Evolutionary conservation across 2,113 vertebrate species (phyloP), one percentile per base, ranked within the genome.

Genomic region (Edolisoma coerulescens): DNA sequence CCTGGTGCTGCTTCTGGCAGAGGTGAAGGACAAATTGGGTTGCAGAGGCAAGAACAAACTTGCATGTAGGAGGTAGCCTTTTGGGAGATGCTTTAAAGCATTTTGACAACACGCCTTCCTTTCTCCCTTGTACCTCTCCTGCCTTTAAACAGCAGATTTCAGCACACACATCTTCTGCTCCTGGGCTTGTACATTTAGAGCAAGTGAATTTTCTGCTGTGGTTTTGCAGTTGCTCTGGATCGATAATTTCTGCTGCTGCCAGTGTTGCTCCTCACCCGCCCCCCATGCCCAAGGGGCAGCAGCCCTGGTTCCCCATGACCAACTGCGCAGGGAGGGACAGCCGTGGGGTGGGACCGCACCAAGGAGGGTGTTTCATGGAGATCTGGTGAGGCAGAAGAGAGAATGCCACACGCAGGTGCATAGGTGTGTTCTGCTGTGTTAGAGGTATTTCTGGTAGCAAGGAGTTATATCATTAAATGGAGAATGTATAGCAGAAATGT

Each of bases 241-340:
- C 1, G 0, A 9, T 37, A 50, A 52, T 42, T 61, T 26, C 64
- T 84, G 32, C n/a, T 57, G 56, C 54, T 37, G 9, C 28, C 42
- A 50, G 13, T 0, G 1, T 42, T 92, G 41, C 16, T 68, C 12
- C 54, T 41, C 0, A 9, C 11, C 17, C 11, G 24, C 44, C 4
- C 2, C 0, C 20, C 0, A 2, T 12, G 14, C n/a, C 18, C 30
- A 26, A 47, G 35, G 22, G 26, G 13, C 28, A 87, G 33, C 39
- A 73, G 16, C 14, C 30, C 26, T 42, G 35, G 26, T 33, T 82
- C 16, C 17, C 60, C 6, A 5, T 0, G 3, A 67, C 32, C 22
- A 57, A 3, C 23, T 44, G 30, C 3, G 2, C 22, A 56, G 45
- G 30, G 64, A 67, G 21, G 27, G 24, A 59, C 17, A 76, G 44